A percentile compares a stretch with the other conserved stretches of the same genome.
Conservation (phyloP, 2,888 invertebrate species). For the Sinelater perroti region DNA sequence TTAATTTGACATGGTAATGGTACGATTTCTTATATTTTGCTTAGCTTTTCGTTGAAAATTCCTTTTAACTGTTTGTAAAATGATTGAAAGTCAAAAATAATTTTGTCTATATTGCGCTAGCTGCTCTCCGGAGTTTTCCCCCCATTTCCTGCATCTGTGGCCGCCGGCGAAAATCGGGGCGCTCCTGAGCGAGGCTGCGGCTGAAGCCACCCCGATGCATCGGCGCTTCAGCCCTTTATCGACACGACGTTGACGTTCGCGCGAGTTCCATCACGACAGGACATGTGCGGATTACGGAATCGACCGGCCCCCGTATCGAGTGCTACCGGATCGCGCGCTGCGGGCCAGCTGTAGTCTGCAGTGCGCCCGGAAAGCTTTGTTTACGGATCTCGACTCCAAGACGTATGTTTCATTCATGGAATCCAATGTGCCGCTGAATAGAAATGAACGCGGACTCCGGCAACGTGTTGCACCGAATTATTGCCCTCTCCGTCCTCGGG, state of each 20-base stretch:
- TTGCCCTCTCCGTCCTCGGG: too few species aligned
- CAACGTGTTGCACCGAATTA: conserved; percentile 50
- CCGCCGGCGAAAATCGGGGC: too few species aligned
- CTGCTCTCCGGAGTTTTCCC: too few species aligned
- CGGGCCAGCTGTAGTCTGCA: conserved; percentile 35
- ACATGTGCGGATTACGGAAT: conserved; percentile 44
- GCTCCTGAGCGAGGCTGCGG: too few species aligned
- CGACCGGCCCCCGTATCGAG: conserved; percentile 38
- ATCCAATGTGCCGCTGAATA: conserved; percentile 45
- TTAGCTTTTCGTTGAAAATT: too few species aligned
- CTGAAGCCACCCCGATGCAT: conserved; percentile 26
- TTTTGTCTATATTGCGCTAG: too few species aligned
- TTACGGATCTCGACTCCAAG: conserved; percentile 37
- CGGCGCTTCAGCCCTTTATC: conserved; percentile 20
- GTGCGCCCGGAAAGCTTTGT: conserved; percentile 37
- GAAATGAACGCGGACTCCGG: conserved; percentile 42
- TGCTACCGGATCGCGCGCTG: conserved; percentile 30
- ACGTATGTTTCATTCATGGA: conserved; percentile 51
- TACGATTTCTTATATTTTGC: too few species aligned
- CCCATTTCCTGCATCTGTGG: too few species aligned
- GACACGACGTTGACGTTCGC: conserved; percentile 36
- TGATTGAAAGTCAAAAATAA: too few species aligned
- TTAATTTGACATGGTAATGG: too few species aligned
- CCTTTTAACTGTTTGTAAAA: too few species aligned
- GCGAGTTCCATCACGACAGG: conserved; percentile 36